These are phyloP conservation scores for Danio choprae DNA, from an alignment of 2,797 vertebrate species.

Conservation along the genomic window DNA sequence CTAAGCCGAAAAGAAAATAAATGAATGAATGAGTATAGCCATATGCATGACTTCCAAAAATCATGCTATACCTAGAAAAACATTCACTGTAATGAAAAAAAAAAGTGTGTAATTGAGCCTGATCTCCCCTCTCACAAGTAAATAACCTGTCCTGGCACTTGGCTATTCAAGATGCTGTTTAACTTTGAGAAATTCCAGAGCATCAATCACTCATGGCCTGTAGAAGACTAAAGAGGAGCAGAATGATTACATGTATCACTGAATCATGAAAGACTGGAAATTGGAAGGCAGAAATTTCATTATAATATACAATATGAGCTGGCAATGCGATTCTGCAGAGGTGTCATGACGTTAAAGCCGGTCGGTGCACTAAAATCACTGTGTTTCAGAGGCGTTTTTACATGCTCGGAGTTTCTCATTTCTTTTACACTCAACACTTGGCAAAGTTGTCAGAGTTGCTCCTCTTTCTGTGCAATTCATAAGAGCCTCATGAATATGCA, in stretches of 20 bases:
- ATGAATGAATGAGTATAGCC: no score
- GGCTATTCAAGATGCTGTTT: no score
- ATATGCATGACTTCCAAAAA: no score
- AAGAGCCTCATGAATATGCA: constrained; percentile 61
- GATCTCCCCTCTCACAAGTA: no score
- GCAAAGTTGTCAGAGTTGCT: constrained; percentile 16
- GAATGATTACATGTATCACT: neutral
- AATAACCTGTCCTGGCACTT: no score
- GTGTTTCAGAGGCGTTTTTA: neutral
- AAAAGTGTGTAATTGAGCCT: no score
- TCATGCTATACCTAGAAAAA: no score
- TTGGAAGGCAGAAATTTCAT: neutral
- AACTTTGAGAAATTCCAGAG: neutral
- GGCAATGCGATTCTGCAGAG: no score
- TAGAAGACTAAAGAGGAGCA: neutral
- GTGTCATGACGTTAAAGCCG: neutral
- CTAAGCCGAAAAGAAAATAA: no score
- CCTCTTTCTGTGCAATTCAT: constrained; percentile 38
- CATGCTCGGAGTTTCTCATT: neutral
- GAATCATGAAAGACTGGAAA: neutral
- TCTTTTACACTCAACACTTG: constrained; percentile 9
- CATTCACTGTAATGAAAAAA: no score
- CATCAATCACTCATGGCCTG: neutral
- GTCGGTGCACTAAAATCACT: constrained; percentile 3
- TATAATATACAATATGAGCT: neutral